phyloP scores from a whole-genome alignment of 2,888 invertebrate genomes.

The Caenorhabditis becei region DNA sequence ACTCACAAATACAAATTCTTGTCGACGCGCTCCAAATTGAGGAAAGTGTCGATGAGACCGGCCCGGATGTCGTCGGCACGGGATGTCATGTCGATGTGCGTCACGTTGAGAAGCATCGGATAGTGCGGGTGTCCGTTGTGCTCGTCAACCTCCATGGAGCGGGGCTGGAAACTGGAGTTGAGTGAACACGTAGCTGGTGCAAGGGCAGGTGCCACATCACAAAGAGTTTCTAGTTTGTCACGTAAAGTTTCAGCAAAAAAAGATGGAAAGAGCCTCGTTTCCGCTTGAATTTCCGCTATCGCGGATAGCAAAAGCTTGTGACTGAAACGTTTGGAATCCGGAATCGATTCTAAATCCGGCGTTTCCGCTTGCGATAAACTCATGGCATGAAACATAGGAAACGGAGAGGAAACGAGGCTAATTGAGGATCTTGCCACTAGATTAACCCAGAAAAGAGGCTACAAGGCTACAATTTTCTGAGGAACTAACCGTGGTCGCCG shows the following conservation, averaged over 20 bases:
- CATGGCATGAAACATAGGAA: background rate
- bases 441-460: constrained; percentile 51
- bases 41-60: constrained; percentile 74
- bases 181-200: too few species aligned
- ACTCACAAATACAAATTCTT: constrained; percentile 74
- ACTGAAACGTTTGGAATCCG: too few species aligned
- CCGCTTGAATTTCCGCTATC: background rate
- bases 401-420: constrained; percentile 12
- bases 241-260: too few species aligned
- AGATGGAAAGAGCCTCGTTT: too few species aligned
- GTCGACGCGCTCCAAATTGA: constrained; percentile 73
- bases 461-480: constrained; percentile 44
- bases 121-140: constrained; percentile 43
- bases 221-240: too few species aligned
- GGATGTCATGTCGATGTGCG: constrained; percentile 67
- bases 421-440: constrained; percentile 17
- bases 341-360: background rate
- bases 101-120: constrained; percentile 65
- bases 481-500: constrained; percentile 36
- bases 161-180: constrained; percentile 10
- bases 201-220: too few species aligned
- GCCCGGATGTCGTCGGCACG: constrained; percentile 70
- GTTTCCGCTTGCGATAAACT: background rate
- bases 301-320: too few species aligned
- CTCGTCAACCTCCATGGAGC: constrained; percentile 54